Conservation (phyloP, 2,113 vertebrate species). For the Chamaea fasciata region DNA sequence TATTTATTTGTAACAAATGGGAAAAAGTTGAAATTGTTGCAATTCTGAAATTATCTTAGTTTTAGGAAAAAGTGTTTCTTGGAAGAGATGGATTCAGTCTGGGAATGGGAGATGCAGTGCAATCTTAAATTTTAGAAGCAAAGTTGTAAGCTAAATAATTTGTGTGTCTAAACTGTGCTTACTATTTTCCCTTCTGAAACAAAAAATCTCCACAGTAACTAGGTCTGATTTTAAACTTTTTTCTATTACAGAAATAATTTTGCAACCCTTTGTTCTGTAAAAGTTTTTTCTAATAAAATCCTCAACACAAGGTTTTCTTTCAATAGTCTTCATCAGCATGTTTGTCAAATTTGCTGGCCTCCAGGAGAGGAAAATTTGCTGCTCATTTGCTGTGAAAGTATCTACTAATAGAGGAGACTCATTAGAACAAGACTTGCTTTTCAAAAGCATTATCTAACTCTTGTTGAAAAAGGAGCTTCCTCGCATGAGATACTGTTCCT, state of each 20-base stretch:
- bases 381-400: not conserved
- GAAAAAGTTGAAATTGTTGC: not conserved
- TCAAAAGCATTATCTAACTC: not conserved
- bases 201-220: not conserved
- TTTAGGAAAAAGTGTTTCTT: not conserved
- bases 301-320: not conserved
- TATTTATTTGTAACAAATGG: constrained; percentile 49
- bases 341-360: not conserved
- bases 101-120: not conserved
- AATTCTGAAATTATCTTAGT: not conserved
- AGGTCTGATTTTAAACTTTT: not conserved
- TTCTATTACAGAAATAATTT: not conserved
- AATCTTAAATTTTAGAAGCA: not conserved
- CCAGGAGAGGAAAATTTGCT: not conserved
- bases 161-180: not conserved
- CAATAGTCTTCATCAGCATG: not conserved
- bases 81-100: not conserved
- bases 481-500: not conserved
- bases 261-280: not conserved
- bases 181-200: not conserved
- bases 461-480: not conserved
- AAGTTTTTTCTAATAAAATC: not conserved
- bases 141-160: not conserved
- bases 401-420: not conserved
- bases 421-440: not conserved